Conservation (phyloP, 2,888 invertebrate species). For the Homarus gammarus region DNA sequence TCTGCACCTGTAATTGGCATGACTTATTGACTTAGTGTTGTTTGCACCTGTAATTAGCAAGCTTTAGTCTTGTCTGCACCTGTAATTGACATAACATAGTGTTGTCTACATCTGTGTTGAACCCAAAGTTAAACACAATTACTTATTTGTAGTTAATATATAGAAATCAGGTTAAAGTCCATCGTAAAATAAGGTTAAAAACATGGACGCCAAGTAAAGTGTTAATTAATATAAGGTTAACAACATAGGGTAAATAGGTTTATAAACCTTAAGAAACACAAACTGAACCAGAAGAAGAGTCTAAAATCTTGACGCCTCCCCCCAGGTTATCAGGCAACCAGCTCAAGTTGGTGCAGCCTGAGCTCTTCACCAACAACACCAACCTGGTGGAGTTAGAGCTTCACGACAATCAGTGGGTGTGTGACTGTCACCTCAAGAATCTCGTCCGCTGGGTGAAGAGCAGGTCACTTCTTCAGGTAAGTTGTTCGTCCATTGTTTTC, state of each 20-base stretch:
- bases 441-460: conserved; percentile 91
- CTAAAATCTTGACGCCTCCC: too few species aligned
- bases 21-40: too few species aligned
- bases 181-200: not conserved
- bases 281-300: not conserved
- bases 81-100: too few species aligned
- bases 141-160: too few species aligned
- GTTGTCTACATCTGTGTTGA: too few species aligned
- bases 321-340: conserved; percentile 86
- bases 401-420: conserved; percentile 93
- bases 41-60: too few species aligned
- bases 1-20: too few species aligned
- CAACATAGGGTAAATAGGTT: not conserved
- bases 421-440: conserved; percentile 91
- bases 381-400: conserved; percentile 90
- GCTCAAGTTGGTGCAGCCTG: conserved; percentile 85
- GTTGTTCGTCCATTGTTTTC: too few species aligned
- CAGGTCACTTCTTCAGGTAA: conserved; percentile 83
- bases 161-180: too few species aligned
- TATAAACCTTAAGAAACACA: not conserved
- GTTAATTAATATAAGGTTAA: not conserved
- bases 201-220: not conserved
- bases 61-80: too few species aligned
- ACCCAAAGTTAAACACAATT: too few species aligned
- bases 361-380: conserved; percentile 86